Base-by-base conservation (phyloP, 1,140 invertebrate genomes). In the Vanessa atalanta region DNA sequence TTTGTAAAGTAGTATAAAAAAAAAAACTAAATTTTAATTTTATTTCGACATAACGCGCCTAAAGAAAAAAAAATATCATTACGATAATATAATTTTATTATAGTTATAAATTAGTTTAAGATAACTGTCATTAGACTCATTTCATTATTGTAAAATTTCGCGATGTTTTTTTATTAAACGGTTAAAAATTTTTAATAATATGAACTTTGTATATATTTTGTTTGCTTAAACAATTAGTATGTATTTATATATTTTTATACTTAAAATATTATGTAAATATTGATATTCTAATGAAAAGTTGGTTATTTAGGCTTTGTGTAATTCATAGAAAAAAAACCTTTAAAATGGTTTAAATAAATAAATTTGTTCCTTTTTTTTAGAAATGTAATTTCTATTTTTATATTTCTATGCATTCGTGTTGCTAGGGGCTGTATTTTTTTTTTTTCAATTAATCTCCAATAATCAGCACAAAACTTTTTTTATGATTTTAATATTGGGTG, bases 311-410 rank as follows among this genome's bases (percentile, higher is more conserved):
- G 20, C 53, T 23, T 57, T 57, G 23, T 57, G 4, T 12, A 57
- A 57, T 57, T 53, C 50, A 57, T 23, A 11, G 11, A 57, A 57
- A 23, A 57, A 20, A 57, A 57, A 43, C 7, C 37, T 20, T 57
- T 57, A 57, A 15, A 57, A 57, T 57, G 20, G 26, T 26, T 23
- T 20, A 0, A 9, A 57, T 53, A n/a, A 23, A 13, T 16, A 12
- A 23, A 23, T 13, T 57, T 57, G 53, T 57, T 57, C 13, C 13
- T 12, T 57, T 26, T 20, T 57, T 57, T 20, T 57, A 23, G 16
- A 57, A 57, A 57, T 57, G 8, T n/a, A 53, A 53, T 53, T 53
- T 53, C 50, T 53, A 53, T 9, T 23, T 57, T 57, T 57, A 23
- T 57, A n/a, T 23, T 2, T 53, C 51, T 53, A n/a, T 57, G 11